phyloP scores from a whole-genome alignment of 2,797 vertebrate species.

The Furcifer pardalis region DNA sequence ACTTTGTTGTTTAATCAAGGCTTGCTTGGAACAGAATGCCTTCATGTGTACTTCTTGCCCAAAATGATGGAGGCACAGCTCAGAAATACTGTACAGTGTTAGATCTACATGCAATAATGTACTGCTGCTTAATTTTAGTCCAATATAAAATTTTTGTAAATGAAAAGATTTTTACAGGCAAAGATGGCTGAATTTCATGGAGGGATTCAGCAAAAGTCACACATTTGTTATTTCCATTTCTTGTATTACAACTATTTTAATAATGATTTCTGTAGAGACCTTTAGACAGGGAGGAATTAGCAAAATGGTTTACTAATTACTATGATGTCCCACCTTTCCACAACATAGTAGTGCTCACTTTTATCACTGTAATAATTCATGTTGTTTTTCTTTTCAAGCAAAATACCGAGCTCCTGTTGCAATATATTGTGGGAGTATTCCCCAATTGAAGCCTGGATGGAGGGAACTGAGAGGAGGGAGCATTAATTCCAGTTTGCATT shows the following conservation, averaged over 20 bases:
- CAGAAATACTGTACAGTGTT: no score
- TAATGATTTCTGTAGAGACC: background rate
- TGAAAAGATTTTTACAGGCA: background rate
- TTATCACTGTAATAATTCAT: background rate
- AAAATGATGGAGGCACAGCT: background rate
- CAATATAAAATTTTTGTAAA: background rate
- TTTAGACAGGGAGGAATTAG: background rate
- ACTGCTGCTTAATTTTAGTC: background rate
- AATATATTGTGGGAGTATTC: slow-evolving; percentile 34
- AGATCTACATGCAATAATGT: background rate
- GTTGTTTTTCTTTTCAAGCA: slow-evolving; percentile 42
- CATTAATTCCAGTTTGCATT: background rate
- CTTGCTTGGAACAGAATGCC: background rate
- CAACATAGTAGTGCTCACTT: no score
- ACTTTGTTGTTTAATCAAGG: background rate
- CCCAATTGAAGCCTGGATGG: slow-evolving; percentile 24
- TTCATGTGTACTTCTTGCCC: background rate
- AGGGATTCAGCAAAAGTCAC: background rate
- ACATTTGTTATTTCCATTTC: no score
- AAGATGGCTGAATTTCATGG: background rate
- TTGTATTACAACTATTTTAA: background rate
- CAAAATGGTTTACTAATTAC: background rate
- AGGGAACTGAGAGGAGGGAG: background rate
- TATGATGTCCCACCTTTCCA: no score
- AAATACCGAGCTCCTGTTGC: slow-evolving; percentile 33